phyloP scores from a whole-genome alignment of 2,888 invertebrate genomes.

The Chymomyza caudatula region DNA sequence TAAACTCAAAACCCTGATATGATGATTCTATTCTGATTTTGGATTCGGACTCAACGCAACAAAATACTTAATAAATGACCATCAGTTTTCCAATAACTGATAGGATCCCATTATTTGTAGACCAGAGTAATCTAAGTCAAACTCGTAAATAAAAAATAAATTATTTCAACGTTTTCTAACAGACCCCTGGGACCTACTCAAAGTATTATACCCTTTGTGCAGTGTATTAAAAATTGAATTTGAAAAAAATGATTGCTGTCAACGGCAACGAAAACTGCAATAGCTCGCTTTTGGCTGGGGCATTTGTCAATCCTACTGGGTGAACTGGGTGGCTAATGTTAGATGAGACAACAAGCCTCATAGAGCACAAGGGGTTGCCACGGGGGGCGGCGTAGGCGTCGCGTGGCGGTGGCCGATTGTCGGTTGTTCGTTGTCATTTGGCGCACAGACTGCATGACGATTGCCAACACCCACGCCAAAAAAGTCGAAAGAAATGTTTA shows the following conservation, averaged over 20 bases:
- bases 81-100: too few species aligned
- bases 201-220: not conserved
- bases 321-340: not conserved
- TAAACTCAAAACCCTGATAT: too few species aligned
- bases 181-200: not conserved
- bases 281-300: slow-evolving; percentile 41
- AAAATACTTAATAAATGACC: too few species aligned
- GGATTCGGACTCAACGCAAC: too few species aligned
- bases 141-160: too few species aligned
- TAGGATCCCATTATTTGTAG: too few species aligned
- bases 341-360: not conserved
- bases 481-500: not conserved
- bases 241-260: slow-evolving; percentile 61
- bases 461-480: slow-evolving; percentile 2
- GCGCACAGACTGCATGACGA: slow-evolving; percentile 63
- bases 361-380: not conserved
- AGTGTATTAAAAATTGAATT: slow-evolving; percentile 21
- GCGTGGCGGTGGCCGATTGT: slow-evolving; percentile 52
- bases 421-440: not conserved
- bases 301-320: not conserved
- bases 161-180: not conserved
- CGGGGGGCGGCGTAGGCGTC: slow-evolving; percentile 52
- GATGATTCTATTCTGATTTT: too few species aligned
- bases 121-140: too few species aligned
- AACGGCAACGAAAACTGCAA: slow-evolving; percentile 54